A percentile compares a stretch with the other conserved stretches of the same genome.
Conservation (phyloP, 1,140 invertebrate species). For the Lordiphosa clarofinis region DNA sequence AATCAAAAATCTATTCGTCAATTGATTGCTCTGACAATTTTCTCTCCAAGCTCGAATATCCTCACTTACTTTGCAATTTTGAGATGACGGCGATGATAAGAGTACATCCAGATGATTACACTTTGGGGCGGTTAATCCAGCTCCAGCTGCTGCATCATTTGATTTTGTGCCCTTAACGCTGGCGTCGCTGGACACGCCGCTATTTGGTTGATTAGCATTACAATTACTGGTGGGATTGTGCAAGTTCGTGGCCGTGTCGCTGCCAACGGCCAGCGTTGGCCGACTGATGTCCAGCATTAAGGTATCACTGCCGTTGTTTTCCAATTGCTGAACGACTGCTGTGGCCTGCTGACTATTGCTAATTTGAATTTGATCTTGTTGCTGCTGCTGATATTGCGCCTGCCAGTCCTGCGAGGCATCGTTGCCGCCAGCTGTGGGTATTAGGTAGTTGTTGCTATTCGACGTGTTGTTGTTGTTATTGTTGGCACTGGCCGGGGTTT, state of each 20-base stretch:
- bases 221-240: conserved; percentile 27
- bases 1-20: too few relatives aligned
- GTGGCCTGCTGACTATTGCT: conserved; percentile 40
- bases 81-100: conserved; percentile 28
- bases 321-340: conserved; percentile 10
- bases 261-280: conserved; percentile 14
- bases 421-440: conserved; percentile 17
- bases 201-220: conserved; percentile 31
- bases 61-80: conserved; percentile 49
- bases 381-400: conserved; percentile 44
- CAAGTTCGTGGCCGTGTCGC: conserved; percentile 15
- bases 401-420: conserved; percentile 28
- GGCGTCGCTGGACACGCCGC: conserved; percentile 1
- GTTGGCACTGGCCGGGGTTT: conserved; percentile 23
- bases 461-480: conserved; percentile 25
- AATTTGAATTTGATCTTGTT: conserved; percentile 44
- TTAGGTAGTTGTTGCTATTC: conserved; percentile 33
- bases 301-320: conserved; percentile 37
- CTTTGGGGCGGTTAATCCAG: conserved; percentile 2
- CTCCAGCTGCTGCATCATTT: conserved; percentile 23
- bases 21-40: too few relatives aligned
- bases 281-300: conserved; percentile 27
- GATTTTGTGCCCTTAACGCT: conserved; percentile 31
- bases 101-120: conserved; percentile 33
- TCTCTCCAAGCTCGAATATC: background rate